These are phyloP conservation scores for Odontophorus gujanensis DNA, from an alignment of 2,113 vertebrate genomes.

Conservation along the genomic window DNA sequence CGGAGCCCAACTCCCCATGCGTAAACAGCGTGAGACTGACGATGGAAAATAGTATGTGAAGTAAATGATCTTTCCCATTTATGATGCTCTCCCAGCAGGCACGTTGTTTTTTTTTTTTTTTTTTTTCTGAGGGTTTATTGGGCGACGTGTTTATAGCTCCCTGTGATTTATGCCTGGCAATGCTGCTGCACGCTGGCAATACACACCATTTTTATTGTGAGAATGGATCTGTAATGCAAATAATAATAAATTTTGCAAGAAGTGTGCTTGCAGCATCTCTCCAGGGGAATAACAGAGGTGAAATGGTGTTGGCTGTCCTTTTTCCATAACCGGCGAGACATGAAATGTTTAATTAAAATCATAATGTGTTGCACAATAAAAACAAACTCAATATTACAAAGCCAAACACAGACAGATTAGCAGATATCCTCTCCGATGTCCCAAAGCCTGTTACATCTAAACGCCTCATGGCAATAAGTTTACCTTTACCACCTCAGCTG, in stretches of 20 bases:
- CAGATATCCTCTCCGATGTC: rapidly evolving
- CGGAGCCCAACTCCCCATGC: not conserved
- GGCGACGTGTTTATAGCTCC: not conserved
- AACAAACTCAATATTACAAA: not conserved
- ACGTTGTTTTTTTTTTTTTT: not conserved
- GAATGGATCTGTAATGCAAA: not conserved
- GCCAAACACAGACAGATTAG: not conserved
- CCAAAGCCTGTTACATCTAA: not conserved
- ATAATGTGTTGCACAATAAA: not conserved
- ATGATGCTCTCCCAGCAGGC: not conserved
- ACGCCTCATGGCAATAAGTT: not conserved
- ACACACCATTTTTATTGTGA: not conserved
- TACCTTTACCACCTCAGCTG: not conserved
- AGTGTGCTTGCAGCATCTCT: not conserved
- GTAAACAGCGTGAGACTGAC: not conserved
- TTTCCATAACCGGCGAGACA: not conserved
- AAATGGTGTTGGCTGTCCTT: not conserved
- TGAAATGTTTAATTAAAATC: not conserved
- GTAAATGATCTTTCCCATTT: not conserved
- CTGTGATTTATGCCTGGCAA: constrained; percentile 29
- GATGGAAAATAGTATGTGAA: not conserved
- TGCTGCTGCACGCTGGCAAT: not conserved
- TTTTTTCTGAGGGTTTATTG: not conserved
- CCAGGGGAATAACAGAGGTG: not conserved
- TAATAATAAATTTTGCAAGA: not conserved